Evolutionary conservation across 2,113 vertebrate species (phyloP).

Genomic region (Myotis davidii): DNA sequence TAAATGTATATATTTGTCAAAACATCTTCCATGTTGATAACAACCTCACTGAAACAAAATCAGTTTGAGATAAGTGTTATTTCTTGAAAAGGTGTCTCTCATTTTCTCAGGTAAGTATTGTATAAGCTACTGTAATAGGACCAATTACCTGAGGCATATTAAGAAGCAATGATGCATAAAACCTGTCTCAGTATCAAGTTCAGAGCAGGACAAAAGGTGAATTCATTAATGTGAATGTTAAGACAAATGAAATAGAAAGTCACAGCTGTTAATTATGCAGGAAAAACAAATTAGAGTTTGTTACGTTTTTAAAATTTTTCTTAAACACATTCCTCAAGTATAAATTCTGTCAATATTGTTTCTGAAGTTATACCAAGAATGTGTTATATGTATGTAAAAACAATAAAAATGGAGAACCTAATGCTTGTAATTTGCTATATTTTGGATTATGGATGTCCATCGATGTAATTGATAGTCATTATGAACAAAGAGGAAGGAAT

Average conservation of each 20-base stretch:
- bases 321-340: slow-evolving; percentile 22
- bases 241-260: slow-evolving; percentile 59
- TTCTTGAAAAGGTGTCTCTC: slow-evolving; percentile 15
- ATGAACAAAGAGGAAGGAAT: slow-evolving; percentile 29
- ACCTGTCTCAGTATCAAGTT: slow-evolving; percentile 42
- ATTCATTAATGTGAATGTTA: slow-evolving; percentile 44
- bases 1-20: slow-evolving; percentile 1
- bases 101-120: not conserved
- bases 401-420: slow-evolving; percentile 38
- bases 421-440: not conserved
- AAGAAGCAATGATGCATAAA: slow-evolving; percentile 68
- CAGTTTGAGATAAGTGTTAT: not conserved
- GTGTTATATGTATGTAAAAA: not conserved
- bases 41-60: not conserved
- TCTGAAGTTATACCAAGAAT: not conserved
- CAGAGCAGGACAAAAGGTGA: slow-evolving; percentile 59
- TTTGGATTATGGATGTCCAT: not conserved
- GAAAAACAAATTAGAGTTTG: slow-evolving; percentile 58
- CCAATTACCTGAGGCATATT: slow-evolving; percentile 40
- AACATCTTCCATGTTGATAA: not conserved
- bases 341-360: not conserved
- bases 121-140: not conserved
- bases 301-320: not conserved
- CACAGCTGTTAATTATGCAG: slow-evolving; percentile 51
- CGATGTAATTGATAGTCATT: not conserved